Conservation (phyloP, 1,140 invertebrate genomes). For the Diprion similis region DNA sequence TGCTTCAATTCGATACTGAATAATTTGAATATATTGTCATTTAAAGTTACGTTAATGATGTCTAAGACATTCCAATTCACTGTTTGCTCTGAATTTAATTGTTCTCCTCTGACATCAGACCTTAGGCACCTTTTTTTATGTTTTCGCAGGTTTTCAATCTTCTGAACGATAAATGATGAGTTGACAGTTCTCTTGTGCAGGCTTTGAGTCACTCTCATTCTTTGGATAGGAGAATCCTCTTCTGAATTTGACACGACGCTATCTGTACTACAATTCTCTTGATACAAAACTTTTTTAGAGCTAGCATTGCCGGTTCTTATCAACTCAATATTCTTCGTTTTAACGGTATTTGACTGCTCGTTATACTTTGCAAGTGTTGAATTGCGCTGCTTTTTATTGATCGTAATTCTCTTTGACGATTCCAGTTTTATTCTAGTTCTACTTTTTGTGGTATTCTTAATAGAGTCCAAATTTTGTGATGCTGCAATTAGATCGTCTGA, state of each 20-base stretch:
- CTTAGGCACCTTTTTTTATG: neutral
- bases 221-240: slow-evolving; percentile 24
- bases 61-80: slow-evolving; percentile 43
- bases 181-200: neutral
- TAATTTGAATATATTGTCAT: slow-evolving; percentile 51
- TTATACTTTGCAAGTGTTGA: neutral
- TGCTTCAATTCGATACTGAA: slow-evolving; percentile 54
- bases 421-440: slow-evolving; percentile 33
- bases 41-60: slow-evolving; percentile 57
- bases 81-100: slow-evolving; percentile 30
- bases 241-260: slow-evolving; percentile 36
- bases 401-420: slow-evolving; percentile 8
- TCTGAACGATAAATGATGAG: neutral
- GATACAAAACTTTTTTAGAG: neutral
- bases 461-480: slow-evolving; percentile 32
- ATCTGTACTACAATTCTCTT: slow-evolving; percentile 28
- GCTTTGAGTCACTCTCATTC: neutral
- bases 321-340: neutral
- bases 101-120: slow-evolving; percentile 17
- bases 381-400: neutral
- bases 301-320: neutral
- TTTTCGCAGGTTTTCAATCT: neutral
- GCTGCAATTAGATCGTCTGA: slow-evolving; percentile 40
- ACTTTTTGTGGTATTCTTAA: slow-evolving; percentile 23
- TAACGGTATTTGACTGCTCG: neutral